These are phyloP conservation scores for Harpagoxenus sublaevis DNA, from an alignment of 2,888 invertebrate species.

Conservation along the genomic window DNA sequence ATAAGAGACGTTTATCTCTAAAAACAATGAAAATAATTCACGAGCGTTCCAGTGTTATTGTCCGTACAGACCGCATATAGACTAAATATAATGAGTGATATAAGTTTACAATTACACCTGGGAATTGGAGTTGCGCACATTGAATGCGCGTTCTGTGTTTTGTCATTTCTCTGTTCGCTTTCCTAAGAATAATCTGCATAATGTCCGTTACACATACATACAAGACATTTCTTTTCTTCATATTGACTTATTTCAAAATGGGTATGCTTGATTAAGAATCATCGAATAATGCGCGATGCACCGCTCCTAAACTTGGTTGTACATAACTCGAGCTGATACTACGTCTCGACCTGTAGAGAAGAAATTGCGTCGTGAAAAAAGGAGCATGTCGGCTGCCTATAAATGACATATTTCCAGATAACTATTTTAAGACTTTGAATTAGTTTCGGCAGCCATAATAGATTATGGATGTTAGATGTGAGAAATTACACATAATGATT, in stretches of 20 bases:
- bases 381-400: not conserved
- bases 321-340: slow-evolving; percentile 82
- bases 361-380: slow-evolving; percentile 19
- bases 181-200: slow-evolving; percentile 57
- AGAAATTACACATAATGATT: slow-evolving; percentile 22
- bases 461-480: not conserved
- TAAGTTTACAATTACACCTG: slow-evolving; percentile 57
- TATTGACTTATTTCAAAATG: slow-evolving; percentile 56
- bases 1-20: not conserved
- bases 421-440: not conserved
- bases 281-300: slow-evolving; percentile 84
- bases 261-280: slow-evolving; percentile 75
- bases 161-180: not conserved
- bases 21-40: not conserved
- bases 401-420: not conserved
- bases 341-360: slow-evolving; percentile 79
- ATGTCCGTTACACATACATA: slow-evolving; percentile 55
- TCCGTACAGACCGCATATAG: slow-evolving; percentile 37
- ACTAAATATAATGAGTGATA: slow-evolving; percentile 57
- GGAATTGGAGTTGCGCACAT: slow-evolving; percentile 26
- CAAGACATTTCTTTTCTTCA: slow-evolving; percentile 53
- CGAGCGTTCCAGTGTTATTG: slow-evolving; percentile 6
- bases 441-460: not conserved
- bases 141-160: not conserved
- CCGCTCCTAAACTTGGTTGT: slow-evolving; percentile 84